Percentiles rank a stretch among this genome's conserved stretches.
phyloP scores from a whole-genome alignment of 2,888 invertebrate genomes.

The Pseudeuparius sepicola region DNA sequence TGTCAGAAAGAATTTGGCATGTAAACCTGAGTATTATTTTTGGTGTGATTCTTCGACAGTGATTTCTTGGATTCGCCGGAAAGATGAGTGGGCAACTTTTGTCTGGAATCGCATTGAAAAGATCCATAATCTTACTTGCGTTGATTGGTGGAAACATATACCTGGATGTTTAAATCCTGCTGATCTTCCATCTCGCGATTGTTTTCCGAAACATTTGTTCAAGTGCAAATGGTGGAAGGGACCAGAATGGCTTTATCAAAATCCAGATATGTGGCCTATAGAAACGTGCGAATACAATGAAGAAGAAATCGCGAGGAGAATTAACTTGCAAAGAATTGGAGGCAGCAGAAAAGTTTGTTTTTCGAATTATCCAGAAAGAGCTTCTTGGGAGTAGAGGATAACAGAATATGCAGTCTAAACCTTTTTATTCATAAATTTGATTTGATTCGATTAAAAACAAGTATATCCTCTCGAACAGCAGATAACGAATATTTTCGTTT shows the following conservation, averaged over 20 bases:
- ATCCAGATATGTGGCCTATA: slow-evolving; percentile 8
- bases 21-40: slow-evolving; percentile 11
- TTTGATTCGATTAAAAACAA: too few species aligned
- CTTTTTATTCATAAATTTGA: too few species aligned
- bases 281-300: slow-evolving; percentile 6
- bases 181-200: slow-evolving; percentile 30
- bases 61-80: slow-evolving; percentile 25
- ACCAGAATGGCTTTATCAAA: slow-evolving; percentile 26
- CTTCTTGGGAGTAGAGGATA: too few species aligned
- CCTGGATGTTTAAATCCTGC: slow-evolving; percentile 30
- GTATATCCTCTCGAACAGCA: too few species aligned
- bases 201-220: slow-evolving; percentile 23
- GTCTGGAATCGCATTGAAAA: slow-evolving; percentile 28
- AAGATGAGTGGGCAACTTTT: slow-evolving; percentile 25
- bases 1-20: slow-evolving; percentile 8
- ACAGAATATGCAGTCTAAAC: too few species aligned
- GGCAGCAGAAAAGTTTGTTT: slow-evolving; percentile 4
- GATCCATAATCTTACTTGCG: slow-evolving; percentile 23
- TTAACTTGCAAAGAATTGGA: background rate
- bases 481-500: too few species aligned
- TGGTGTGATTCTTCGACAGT: slow-evolving; percentile 29
- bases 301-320: slow-evolving; percentile 3
- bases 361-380: slow-evolving; percentile 3
- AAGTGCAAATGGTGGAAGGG: slow-evolving; percentile 31
- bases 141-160: slow-evolving; percentile 25